These are phyloP conservation scores for Coracias cyanogaster DNA, from an alignment of 2,797 vertebrate genomes.

Conservation along the genomic window DNA sequence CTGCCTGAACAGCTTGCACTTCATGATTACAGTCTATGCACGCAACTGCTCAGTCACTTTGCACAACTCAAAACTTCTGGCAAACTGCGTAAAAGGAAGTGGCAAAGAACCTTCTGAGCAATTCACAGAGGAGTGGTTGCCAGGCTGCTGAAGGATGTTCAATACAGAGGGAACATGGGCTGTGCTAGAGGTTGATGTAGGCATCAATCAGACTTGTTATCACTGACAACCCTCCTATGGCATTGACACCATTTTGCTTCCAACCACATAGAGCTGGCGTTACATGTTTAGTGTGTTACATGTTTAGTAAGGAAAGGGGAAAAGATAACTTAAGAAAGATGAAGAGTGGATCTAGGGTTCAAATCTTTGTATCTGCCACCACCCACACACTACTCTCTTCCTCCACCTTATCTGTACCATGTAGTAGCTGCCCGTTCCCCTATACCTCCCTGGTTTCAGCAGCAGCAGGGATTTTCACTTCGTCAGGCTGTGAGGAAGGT, in stretches of 20 bases:
- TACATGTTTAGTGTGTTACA: not conserved
- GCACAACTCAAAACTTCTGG: not conserved
- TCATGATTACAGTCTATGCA: not conserved
- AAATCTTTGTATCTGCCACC: not conserved
- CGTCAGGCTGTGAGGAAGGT: not conserved
- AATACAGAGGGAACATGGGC: rapidly evolving
- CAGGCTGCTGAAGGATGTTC: not conserved
- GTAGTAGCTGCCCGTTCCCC: not conserved
- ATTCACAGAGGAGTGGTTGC: not conserved
- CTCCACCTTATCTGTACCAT: not conserved
- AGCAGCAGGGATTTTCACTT: not conserved
- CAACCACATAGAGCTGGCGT: not conserved
- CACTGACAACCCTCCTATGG: not conserved
- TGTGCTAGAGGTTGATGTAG: not conserved
- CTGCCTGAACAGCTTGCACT: not conserved
- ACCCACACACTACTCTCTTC: not conserved
- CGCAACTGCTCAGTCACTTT: not conserved
- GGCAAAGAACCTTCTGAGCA: not conserved
- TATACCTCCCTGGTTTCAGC: not conserved
- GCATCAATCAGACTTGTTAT: not conserved
- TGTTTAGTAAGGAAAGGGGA: not conserved
- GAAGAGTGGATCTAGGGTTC: not conserved
- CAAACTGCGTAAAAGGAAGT: not conserved
- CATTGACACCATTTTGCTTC: not conserved
- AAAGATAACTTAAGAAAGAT: not conserved